Percentiles rank a stretch among this genome's conserved stretches.
Evolutionary conservation across 1,140 invertebrate species (phyloP).

Genomic region (Scaptodrosophila lebanonensis): DNA sequence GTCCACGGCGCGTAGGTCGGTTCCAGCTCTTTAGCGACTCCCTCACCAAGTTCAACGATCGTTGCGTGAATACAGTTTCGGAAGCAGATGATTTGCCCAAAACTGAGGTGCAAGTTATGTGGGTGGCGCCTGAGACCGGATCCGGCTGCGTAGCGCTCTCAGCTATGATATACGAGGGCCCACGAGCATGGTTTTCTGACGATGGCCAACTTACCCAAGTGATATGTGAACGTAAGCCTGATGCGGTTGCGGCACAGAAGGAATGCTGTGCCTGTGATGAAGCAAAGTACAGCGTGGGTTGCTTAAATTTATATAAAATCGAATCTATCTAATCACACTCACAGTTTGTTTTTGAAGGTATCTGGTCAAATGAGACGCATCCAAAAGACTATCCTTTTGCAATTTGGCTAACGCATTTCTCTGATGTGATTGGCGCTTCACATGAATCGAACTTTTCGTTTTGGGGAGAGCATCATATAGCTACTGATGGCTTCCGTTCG

Average conservation of each 20-base stretch:
- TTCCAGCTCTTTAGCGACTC: constrained; percentile 91
- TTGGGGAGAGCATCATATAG: constrained; percentile 94
- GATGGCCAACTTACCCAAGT: constrained; percentile 89
- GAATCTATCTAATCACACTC: constrained; percentile 25
- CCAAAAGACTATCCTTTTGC: constrained; percentile 97
- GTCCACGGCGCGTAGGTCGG: constrained; percentile 81
- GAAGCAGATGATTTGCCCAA: constrained; percentile 88
- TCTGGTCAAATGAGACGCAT: constrained; percentile 97
- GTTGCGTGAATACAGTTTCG: constrained; percentile 90
- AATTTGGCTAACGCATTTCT: constrained; percentile 96
- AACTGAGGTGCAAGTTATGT: constrained; percentile 92
- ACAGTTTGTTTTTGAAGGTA: constrained; percentile 93
- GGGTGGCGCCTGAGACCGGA: constrained; percentile 89
- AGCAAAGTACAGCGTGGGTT: constrained; percentile 89
- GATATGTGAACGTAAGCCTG: constrained; percentile 84
- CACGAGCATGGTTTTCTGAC: constrained; percentile 91
- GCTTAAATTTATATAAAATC: background rate
- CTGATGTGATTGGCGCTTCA: constrained; percentile 97
- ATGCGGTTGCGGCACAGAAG: constrained; percentile 78
- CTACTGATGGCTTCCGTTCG: constrained; percentile 94
- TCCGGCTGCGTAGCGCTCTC: constrained; percentile 89
- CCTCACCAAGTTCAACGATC: constrained; percentile 87
- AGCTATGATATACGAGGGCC: constrained; percentile 91
- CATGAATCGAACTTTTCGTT: constrained; percentile 94
- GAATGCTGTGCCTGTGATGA: constrained; percentile 94